phyloP scores from a whole-genome alignment of 2,113 vertebrate genomes.

The Boulengeromyrus knoepffleri region DNA sequence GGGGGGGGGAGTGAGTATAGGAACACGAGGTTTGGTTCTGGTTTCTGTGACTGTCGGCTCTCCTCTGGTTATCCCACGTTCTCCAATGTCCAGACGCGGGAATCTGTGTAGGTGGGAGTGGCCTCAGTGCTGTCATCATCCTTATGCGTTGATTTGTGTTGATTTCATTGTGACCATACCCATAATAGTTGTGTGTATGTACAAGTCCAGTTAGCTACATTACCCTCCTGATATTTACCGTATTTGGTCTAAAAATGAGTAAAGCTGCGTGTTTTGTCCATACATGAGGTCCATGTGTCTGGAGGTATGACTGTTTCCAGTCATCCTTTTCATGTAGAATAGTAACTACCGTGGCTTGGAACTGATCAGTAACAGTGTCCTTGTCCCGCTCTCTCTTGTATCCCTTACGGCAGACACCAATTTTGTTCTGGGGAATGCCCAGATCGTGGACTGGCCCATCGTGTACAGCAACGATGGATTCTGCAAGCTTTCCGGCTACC shows the following conservation, averaged over 20 bases:
- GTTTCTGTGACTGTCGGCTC: background rate
- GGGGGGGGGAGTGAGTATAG: background rate
- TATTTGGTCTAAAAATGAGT: background rate
- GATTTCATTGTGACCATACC: background rate
- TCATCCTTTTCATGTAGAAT: background rate
- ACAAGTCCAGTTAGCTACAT: background rate
- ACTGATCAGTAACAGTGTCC: background rate
- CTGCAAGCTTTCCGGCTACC: slow-evolving; percentile 96
- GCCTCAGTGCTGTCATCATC: background rate
- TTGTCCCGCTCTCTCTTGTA: slow-evolving; percentile 13
- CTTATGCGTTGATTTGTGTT: background rate
- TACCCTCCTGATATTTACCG: background rate
- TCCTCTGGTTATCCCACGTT: background rate
- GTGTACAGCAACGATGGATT: slow-evolving; percentile 99
- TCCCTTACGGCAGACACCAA: slow-evolving; percentile 79
- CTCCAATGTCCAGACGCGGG: background rate
- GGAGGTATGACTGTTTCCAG: background rate
- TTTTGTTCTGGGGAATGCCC: slow-evolving; percentile 96
- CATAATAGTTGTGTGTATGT: background rate
- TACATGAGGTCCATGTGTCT: background rate
- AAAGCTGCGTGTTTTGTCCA: background rate
- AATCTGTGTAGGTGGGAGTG: background rate
- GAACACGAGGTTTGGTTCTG: background rate
- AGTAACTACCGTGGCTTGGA: background rate
- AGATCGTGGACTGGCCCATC: slow-evolving; percentile 98